These are phyloP conservation scores for Cyprinodon diabolis DNA, from an alignment of 2,797 vertebrate species.

Conservation along the genomic window DNA sequence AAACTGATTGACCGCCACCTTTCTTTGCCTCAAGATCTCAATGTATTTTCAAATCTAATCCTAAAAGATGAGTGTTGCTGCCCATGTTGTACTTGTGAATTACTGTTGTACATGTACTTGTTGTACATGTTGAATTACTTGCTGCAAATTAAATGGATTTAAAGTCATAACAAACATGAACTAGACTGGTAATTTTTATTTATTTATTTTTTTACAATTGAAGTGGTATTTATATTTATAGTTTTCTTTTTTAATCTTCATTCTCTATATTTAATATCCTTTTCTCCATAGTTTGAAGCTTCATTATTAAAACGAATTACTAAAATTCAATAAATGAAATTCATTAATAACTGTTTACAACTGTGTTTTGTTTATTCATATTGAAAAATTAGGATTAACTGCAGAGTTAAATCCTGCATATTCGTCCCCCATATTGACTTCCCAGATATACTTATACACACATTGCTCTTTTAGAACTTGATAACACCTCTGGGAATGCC, in stretches of 20 bases:
- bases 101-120: no score
- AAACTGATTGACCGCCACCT: not conserved
- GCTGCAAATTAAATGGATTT: not conserved
- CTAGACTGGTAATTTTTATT: not conserved
- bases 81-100: not conserved
- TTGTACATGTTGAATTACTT: not conserved
- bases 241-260: not conserved
- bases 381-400: constrained; percentile 2
- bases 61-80: not conserved
- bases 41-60: not conserved
- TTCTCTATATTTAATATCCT: not conserved
- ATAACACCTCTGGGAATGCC: constrained; percentile 38
- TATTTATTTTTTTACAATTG: not conserved
- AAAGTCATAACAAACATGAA: not conserved
- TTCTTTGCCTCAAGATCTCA: not conserved
- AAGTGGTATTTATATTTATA: not conserved
- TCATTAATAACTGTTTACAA: not conserved
- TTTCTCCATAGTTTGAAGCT: not conserved
- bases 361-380: not conserved
- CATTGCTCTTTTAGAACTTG: constrained; percentile 7
- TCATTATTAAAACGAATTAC: not conserved
- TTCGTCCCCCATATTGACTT: constrained; percentile 11
- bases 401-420: constrained; percentile 23
- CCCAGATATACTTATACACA: constrained; percentile 9
- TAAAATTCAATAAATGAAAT: not conserved